Evolutionary conservation across 2,888 invertebrate genomes (phyloP).

Genomic region (Salticus scenicus): DNA sequence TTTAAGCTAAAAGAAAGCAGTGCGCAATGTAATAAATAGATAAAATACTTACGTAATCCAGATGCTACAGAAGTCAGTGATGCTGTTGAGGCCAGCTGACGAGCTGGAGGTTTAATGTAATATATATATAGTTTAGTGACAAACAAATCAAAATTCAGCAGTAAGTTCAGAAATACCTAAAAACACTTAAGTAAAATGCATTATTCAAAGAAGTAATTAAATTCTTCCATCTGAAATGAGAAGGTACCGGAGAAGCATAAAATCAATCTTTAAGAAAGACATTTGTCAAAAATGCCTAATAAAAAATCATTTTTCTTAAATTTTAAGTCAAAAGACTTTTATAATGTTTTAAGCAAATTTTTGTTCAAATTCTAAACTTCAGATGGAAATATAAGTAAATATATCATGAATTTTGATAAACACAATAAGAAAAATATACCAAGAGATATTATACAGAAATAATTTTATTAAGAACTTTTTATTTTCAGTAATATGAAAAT

Average conservation of each 20-base stretch:
- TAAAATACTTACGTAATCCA: conserved; percentile 88
- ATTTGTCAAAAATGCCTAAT: too few relatives aligned
- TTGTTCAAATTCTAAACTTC: too few relatives aligned
- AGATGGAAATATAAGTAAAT: too few relatives aligned
- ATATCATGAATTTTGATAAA: too few relatives aligned
- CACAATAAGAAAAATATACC: too few relatives aligned
- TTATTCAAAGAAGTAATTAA: conserved; percentile 2
- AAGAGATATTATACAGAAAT: too few relatives aligned
- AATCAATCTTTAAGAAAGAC: background rate
- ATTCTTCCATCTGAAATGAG: conserved; percentile 1
- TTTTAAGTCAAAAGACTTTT: too few relatives aligned
- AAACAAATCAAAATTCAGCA: conserved; percentile 77
- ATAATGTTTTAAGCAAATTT: too few relatives aligned
- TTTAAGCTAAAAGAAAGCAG: conserved; percentile 22
- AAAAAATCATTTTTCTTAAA: too few relatives aligned
- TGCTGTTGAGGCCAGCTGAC: conserved; percentile 83
- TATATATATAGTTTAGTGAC: conserved; percentile 72
- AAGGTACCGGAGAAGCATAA: background rate
- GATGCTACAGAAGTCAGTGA: conserved; percentile 93
- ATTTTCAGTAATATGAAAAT: too few relatives aligned
- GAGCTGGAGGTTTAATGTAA: conserved; percentile 81
- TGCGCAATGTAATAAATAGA: conserved; percentile 27
- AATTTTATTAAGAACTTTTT: too few relatives aligned
- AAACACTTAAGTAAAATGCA: conserved; percentile 59
- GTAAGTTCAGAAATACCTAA: conserved; percentile 60